Evolutionary conservation across 2,888 invertebrate species (phyloP).

Genomic region (Molanna angustata): DNA sequence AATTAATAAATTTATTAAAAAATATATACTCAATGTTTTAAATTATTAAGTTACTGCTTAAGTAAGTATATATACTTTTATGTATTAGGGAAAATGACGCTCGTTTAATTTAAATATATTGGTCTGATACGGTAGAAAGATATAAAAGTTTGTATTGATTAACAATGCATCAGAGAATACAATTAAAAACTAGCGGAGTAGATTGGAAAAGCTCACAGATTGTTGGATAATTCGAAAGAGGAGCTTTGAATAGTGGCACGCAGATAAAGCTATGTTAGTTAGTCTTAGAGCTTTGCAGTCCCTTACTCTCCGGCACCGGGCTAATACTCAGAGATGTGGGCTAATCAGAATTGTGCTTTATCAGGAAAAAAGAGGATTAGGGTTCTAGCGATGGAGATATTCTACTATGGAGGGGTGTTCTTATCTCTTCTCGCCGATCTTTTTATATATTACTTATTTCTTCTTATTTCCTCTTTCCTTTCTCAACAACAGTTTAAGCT

Average conservation of each 20-base stretch:
- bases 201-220: no score
- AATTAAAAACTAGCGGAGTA: no score
- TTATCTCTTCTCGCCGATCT: neutral
- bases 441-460: neutral
- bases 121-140: no score
- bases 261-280: neutral
- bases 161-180: no score
- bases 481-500: neutral
- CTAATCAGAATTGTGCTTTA: conserved; percentile 21
- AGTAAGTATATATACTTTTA: no score
- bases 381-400: neutral
- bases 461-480: neutral
- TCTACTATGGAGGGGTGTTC: neutral
- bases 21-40: no score
- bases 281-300: neutral
- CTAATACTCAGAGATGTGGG: conserved; percentile 9
- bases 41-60: no score
- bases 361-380: conserved; percentile 22
- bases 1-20: no score
- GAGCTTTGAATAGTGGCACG: neutral
- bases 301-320: neutral
- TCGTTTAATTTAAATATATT: no score
- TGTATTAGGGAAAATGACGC: no score
- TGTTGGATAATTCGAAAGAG: neutral
- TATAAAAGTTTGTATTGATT: no score